These are phyloP conservation scores for Spilarctia lutea DNA, from an alignment of 2,888 invertebrate species.

Conservation along the genomic window DNA sequence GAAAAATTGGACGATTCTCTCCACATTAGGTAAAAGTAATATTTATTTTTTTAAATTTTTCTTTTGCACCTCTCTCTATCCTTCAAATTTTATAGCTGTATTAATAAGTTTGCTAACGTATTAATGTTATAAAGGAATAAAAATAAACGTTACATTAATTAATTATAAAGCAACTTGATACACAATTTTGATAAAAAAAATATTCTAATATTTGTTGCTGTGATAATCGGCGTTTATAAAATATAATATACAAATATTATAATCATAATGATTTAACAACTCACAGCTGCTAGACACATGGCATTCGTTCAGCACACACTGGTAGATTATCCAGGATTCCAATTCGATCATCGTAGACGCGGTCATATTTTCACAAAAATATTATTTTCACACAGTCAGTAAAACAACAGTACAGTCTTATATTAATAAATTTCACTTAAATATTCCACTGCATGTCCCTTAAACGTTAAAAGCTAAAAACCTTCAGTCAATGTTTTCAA, in stretches of 20 bases:
- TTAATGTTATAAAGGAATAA: not conserved
- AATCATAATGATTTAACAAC: conserved; percentile 62
- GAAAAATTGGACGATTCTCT: not conserved
- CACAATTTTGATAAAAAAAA: not conserved
- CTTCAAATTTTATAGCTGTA: not conserved
- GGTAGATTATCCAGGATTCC: conserved; percentile 90
- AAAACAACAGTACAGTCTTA: conserved; percentile 52
- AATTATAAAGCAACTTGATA: not conserved
- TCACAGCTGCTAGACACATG: conserved; percentile 89
- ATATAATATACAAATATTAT: not conserved
- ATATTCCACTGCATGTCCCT: conserved; percentile 54
- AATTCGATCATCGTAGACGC: conserved; percentile 88
- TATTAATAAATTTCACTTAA: conserved; percentile 50
- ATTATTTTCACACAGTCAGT: conserved; percentile 60
- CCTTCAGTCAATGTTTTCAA: conserved; percentile 66
- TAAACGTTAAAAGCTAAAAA: conserved; percentile 49
- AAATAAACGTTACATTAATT: not conserved
- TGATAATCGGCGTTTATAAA: not conserved
- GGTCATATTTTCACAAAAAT: conserved; percentile 75
- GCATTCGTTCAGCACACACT: conserved; percentile 89
- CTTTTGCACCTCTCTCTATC: too few relatives aligned
- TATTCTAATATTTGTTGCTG: not conserved
- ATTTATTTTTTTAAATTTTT: not conserved
- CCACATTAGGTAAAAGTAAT: not conserved
- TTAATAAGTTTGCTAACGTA: not conserved